A percentile compares a stretch with the other conserved stretches of the same genome.
Conservation (phyloP, 2,113 vertebrate genomes). For the Nansenia antarctica region DNA sequence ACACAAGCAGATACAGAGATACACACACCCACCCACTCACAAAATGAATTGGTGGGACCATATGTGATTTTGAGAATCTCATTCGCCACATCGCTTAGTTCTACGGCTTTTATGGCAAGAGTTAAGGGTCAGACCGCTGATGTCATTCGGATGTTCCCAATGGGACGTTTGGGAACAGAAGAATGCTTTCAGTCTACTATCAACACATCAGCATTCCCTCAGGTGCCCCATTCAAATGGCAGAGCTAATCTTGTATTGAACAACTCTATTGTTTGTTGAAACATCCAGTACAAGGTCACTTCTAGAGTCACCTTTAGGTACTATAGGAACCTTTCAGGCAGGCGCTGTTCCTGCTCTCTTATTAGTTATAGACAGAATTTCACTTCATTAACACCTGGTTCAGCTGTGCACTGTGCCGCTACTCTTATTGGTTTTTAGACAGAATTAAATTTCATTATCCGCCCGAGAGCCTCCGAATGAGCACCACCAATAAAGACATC, state of each 20-base stretch:
- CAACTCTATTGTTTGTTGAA: conserved; percentile 37
- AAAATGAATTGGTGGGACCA: neutral
- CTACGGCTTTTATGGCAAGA: neutral
- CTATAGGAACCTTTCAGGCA: neutral
- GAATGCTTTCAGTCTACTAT: neutral
- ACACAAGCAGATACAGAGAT: conserved; percentile 5
- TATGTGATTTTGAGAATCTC: neutral
- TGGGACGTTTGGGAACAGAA: too few relatives aligned
- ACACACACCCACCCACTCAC: neutral
- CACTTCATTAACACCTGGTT: conserved; percentile 67
- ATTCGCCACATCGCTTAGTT: neutral
- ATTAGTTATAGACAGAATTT: conserved; percentile 62
- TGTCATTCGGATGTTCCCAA: too few relatives aligned
- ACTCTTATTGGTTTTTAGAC: too few relatives aligned
- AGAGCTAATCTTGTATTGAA: conserved; percentile 28
- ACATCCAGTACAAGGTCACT: conserved; percentile 58
- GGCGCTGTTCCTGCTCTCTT: conserved; percentile 41
- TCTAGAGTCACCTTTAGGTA: conserved; percentile 60
- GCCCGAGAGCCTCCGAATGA: neutral
- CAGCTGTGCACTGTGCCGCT: conserved; percentile 1
- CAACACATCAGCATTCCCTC: neutral
- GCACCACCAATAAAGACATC: neutral
- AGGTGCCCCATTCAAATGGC: conserved; percentile 1
- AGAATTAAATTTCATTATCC: too few relatives aligned
- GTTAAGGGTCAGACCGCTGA: neutral